Base-by-base conservation (phyloP, 2,113 vertebrate genomes). In the Pantherophis guttatus region DNA sequence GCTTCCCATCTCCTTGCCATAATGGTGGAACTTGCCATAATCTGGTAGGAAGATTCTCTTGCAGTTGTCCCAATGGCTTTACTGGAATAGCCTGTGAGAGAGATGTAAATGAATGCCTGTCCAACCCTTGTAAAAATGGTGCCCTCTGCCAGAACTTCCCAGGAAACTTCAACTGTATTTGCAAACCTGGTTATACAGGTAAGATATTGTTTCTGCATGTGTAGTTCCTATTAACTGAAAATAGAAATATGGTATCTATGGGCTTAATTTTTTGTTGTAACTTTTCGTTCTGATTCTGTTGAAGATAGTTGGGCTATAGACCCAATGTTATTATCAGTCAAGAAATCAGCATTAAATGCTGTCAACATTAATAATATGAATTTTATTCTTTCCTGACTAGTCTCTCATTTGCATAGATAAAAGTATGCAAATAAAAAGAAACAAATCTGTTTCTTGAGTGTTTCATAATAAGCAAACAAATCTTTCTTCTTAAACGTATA, bases 111-210 rank as follows among this genome's bases (percentile, higher is more conserved):
- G 99, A 99, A 97, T 99, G 99, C 95, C 98, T 99, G 87, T 98
- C 98, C 87, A 98, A 97, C 94, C 99, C 99, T 0, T 99, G 99
- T 97, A 98, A 98, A 97, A 99, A 99, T 0, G 98, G 98, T 0
- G 99, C 99, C 0, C 93, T 98, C 94, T 99, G 99, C 97, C 99
- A 99, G 97, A 99, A 99, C 96, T 99, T 98, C 96, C 99, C 99
- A 0, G 99, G 99, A 44, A 98, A 98, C 95, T 99, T 99, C 98
- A 99, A 97, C 97, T 99, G 99, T 39, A 95, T 99, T 81, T 99
- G 99, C 97, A 99, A 98, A 97, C 97, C 98, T 0, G 99, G 99
- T 52, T 99, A 98, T 95, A 98, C 99, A 99, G 99, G 99, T 99
- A 99, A 0, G 95, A 23, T 3, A 13, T 9, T 8, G 3, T 89